These are phyloP conservation scores for Aphodius granarius DNA, from an alignment of 2,888 invertebrate species.

Conservation along the genomic window DNA sequence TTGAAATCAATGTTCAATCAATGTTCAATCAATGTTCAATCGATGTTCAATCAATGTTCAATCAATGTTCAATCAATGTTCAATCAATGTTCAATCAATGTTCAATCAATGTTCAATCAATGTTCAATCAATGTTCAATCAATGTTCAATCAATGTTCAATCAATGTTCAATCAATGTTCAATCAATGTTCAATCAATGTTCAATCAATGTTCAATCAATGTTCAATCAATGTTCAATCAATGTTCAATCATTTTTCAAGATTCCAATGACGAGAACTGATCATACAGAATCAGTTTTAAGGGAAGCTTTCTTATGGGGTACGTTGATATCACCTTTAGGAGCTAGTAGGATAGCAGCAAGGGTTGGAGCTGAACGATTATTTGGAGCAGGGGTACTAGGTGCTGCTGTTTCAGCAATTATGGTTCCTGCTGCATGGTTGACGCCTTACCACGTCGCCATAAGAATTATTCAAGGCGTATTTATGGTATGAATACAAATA, in stretches of 20 bases:
- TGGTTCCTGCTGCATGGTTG: constrained; percentile 62
- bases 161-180: constrained; percentile 35
- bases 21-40: constrained; percentile 32
- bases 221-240: not conserved
- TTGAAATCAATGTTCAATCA: not conserved
- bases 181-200: not conserved
- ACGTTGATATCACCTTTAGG: constrained; percentile 60
- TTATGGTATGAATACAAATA: too few species aligned
- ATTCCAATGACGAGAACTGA: constrained; percentile 59
- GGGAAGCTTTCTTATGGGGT: constrained; percentile 62
- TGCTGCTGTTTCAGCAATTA: constrained; percentile 57
- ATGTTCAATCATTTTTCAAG: constrained; percentile 37
- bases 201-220: constrained; percentile 34
- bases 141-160: constrained; percentile 11
- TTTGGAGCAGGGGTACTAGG: constrained; percentile 60
- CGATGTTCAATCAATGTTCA: not conserved
- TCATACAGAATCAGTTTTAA: constrained; percentile 58
- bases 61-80: constrained; percentile 20
- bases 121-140: constrained; percentile 34
- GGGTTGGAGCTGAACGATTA: constrained; percentile 59
- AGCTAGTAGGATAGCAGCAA: constrained; percentile 59
- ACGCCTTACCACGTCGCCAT: constrained; percentile 61
- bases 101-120: constrained; percentile 13
- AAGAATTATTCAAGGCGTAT: constrained; percentile 59
- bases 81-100: constrained; percentile 34